Evolutionary conservation across 2,797 vertebrate species (phyloP).

Genomic region (Sylvia borin): DNA sequence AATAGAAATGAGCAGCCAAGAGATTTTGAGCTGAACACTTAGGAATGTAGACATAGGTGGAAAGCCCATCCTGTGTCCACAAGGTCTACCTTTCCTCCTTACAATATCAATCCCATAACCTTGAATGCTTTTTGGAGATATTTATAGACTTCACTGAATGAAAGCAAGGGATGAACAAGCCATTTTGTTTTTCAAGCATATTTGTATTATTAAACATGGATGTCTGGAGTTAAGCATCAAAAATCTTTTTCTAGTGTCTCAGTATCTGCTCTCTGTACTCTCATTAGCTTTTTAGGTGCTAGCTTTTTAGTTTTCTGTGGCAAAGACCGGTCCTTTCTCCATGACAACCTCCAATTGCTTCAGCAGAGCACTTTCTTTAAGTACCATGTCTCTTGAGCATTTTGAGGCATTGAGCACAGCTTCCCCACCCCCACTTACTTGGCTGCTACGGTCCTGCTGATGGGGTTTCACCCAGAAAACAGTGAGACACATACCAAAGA

Average conservation of each 20-base stretch:
- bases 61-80: neutral
- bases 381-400: neutral
- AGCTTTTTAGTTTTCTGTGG: neutral
- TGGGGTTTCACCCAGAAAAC: neutral
- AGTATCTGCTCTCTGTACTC: neutral
- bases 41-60: neutral
- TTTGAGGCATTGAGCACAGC: neutral
- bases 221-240: neutral
- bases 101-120: neutral
- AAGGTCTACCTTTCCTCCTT: neutral
- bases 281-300: neutral
- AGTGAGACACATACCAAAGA: neutral
- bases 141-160: neutral
- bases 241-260: neutral
- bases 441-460: neutral
- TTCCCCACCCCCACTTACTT: neutral
- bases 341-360: neutral
- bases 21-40: neutral
- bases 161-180: neutral
- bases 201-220: neutral
- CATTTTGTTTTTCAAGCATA: neutral
- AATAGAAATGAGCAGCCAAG: neutral
- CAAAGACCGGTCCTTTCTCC: neutral
- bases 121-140: neutral
- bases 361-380: neutral